These are phyloP conservation scores for Erebia aethiops DNA, from an alignment of 2,888 invertebrate species.

Conservation along the genomic window DNA sequence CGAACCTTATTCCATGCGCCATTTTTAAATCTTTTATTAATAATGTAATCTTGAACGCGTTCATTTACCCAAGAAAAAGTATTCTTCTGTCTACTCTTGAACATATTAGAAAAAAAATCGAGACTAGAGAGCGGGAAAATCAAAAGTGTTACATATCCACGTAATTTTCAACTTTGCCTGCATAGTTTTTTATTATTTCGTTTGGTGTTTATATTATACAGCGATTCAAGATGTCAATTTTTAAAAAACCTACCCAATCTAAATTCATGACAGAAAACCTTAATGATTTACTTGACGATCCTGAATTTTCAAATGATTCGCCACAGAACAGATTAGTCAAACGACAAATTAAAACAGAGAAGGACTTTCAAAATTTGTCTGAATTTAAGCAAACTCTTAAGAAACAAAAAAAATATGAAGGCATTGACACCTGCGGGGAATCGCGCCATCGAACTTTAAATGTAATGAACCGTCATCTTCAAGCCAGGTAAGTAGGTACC, in stretches of 20 bases:
- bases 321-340: conserved; percentile 60
- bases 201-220: neutral
- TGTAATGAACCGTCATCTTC: conserved; percentile 56
- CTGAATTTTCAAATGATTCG: conserved; percentile 58
- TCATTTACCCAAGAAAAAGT: too few relatives aligned
- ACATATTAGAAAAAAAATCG: too few relatives aligned
- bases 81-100: too few relatives aligned
- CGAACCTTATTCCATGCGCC: too few relatives aligned
- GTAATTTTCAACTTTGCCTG: neutral
- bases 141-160: too few relatives aligned
- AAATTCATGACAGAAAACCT: conserved; percentile 50
- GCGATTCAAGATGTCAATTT: conserved; percentile 51
- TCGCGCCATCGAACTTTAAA: conserved; percentile 63
- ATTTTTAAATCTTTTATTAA: too few relatives aligned
- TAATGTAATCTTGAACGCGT: too few relatives aligned
- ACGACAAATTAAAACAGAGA: conserved; percentile 49
- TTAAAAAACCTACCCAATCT: conserved; percentile 55
- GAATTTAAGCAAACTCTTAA: conserved; percentile 54
- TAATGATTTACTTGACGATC: conserved; percentile 56
- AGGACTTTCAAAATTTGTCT: conserved; percentile 46
- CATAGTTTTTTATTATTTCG: neutral
- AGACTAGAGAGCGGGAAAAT: too few relatives aligned
- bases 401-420: conserved; percentile 57
- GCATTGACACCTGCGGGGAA: conserved; percentile 54
- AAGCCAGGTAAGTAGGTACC: too few relatives aligned